phyloP scores from a whole-genome alignment of 2,113 vertebrate genomes.

The Sapajus apella region DNA sequence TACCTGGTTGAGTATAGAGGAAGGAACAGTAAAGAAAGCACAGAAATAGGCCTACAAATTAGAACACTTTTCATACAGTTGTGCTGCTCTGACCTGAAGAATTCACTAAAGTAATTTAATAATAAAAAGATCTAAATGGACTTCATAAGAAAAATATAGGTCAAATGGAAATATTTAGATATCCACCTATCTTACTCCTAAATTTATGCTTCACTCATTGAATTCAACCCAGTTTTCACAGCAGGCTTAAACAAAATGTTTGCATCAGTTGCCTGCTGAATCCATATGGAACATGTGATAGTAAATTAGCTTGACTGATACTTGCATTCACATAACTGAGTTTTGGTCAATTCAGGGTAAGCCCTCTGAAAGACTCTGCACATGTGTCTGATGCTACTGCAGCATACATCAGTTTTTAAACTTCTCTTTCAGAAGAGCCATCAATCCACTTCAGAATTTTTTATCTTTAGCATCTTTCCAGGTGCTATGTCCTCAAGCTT shows the following conservation, averaged over 20 bases:
- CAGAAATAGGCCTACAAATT: not conserved
- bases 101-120: not conserved
- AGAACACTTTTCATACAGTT: not conserved
- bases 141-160: not conserved
- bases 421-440: not conserved
- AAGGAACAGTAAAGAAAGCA: not conserved
- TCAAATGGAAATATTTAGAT: not conserved
- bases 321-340: not conserved
- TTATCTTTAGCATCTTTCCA: no score
- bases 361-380: not conserved
- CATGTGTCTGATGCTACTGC: fast-evolving
- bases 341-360: not conserved
- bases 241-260: not conserved
- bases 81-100: not conserved
- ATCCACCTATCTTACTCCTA: not conserved
- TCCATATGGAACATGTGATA: not conserved
- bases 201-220: not conserved
- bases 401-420: fast-evolving
- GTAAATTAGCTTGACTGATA: not conserved
- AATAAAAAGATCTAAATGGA: not conserved
- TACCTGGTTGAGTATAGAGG: not conserved
- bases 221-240: not conserved
- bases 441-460: fast-evolving
- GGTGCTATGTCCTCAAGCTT: not conserved
- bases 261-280: not conserved